phyloP scores from a whole-genome alignment of 2,888 invertebrate genomes.

The Neoaliturus tenellus region DNA sequence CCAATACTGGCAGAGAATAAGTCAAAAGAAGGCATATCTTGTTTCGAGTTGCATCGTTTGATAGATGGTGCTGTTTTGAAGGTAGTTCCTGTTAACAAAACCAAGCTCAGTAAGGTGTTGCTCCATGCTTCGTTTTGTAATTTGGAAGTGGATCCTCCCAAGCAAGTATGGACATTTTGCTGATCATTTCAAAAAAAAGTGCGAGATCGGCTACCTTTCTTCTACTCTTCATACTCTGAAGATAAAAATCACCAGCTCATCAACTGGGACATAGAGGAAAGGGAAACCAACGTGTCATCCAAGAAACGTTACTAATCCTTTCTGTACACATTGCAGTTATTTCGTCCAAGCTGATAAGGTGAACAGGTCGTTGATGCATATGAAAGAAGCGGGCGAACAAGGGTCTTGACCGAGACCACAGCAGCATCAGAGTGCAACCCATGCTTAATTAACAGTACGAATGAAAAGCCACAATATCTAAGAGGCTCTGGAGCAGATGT shows the following conservation, averaged over 20 bases:
- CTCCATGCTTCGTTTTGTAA: neutral
- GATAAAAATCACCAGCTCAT: neutral
- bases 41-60: too few relatives aligned
- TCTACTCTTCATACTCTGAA: neutral
- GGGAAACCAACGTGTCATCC: neutral
- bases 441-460: too few relatives aligned
- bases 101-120: neutral
- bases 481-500: too few relatives aligned
- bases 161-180: neutral
- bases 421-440: too few relatives aligned
- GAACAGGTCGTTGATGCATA: too few relatives aligned
- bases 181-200: neutral
- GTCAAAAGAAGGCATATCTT: too few relatives aligned
- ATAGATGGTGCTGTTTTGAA: neutral
- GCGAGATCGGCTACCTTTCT: neutral
- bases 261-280: neutral
- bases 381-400: too few relatives aligned
- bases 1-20: too few relatives aligned
- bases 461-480: too few relatives aligned
- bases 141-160: neutral
- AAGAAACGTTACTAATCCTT: neutral
- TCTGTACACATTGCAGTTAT: neutral
- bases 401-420: too few relatives aligned
- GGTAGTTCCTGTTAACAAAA: neutral
- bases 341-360: too few relatives aligned